Evolutionary conservation across 2,888 invertebrate species (phyloP), one percentile per base, ranked within the genome.

Genomic region (Myopa tessellatipennis): DNA sequence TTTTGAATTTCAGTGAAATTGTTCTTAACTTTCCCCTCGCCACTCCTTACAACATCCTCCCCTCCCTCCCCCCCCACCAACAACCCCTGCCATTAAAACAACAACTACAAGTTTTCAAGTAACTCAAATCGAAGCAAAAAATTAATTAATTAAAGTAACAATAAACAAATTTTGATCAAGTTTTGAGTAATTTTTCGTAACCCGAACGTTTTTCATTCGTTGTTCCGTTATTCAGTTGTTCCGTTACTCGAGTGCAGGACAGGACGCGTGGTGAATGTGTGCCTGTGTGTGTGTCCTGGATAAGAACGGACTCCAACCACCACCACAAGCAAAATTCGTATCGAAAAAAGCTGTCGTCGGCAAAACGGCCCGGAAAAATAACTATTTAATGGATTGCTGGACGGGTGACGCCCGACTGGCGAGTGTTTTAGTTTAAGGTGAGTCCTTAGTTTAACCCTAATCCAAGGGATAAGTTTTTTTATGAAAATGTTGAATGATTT

Each of bases 331-430:
- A 77, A 77, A 81, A 79, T 82, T 82, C 67, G 67, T 55, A 55
- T 67, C 73, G 61, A 36, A n/a, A 60, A 45, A 34, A 68, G 63
- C 63, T 50, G 26, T 40, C 36, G 55, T 45, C 85, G 85, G 85
- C 86, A 85, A 84, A 82, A 85, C 85, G 86, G 85, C 85, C 85
- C 85, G 85, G 82, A 84, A 85, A 88, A 85, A 85, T 85, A 85
- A 86, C 86, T 88, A 88, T 88, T 88, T 88, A 89, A 89, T 89
- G 89, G 89, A 89, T 89, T 89, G 89, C 89, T 89, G 89, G 89
- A 89, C 89, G 89, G 89, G 89, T 89, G 86, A 89, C 89, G 89
- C 89, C 89, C 89, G 89, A 89, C 89, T 89, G 89, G 89, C 89
- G 89, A 89, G 89, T 88, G 88, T 89, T 89, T 87, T 89, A 88